Evolutionary conservation across 2,113 vertebrate species (phyloP).

Genomic region (Callipepla squamata): DNA sequence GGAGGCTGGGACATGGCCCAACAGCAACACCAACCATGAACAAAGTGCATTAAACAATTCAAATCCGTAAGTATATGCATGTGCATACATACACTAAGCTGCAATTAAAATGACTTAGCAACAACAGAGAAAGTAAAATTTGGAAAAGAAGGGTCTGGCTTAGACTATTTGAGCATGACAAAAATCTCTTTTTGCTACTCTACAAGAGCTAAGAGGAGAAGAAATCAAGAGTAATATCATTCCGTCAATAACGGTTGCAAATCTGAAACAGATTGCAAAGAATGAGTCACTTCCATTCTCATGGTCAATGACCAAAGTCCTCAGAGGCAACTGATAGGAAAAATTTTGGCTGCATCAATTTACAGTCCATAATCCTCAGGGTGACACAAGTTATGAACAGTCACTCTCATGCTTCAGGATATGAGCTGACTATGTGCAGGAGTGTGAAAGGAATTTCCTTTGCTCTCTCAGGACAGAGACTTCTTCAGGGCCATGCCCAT

Average conservation of each 20-base stretch:
- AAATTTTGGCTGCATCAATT: background rate
- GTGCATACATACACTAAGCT: background rate
- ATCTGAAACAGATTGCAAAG: constrained; percentile 10
- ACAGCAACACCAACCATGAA: background rate
- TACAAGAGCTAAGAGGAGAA: background rate
- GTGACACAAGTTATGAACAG: background rate
- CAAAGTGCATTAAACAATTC: background rate
- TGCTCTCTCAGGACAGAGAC: fast-evolving
- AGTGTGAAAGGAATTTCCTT: background rate
- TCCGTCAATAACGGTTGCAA: background rate
- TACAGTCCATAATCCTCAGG: background rate
- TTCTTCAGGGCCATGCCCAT: fast-evolving
- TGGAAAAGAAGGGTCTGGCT: background rate
- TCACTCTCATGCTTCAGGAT: background rate
- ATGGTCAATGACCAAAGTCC: background rate
- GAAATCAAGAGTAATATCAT: background rate
- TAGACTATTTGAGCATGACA: background rate
- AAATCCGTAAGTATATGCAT: background rate
- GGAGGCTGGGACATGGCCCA: background rate
- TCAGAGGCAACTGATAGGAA: background rate
- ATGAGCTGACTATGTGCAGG: fast-evolving
- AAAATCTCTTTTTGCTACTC: background rate
- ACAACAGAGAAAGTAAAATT: background rate
- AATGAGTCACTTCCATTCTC: constrained; percentile 7
- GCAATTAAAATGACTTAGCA: background rate